These are phyloP conservation scores for Drosophila rubida DNA, from an alignment of 2,888 invertebrate genomes.

Conservation along the genomic window DNA sequence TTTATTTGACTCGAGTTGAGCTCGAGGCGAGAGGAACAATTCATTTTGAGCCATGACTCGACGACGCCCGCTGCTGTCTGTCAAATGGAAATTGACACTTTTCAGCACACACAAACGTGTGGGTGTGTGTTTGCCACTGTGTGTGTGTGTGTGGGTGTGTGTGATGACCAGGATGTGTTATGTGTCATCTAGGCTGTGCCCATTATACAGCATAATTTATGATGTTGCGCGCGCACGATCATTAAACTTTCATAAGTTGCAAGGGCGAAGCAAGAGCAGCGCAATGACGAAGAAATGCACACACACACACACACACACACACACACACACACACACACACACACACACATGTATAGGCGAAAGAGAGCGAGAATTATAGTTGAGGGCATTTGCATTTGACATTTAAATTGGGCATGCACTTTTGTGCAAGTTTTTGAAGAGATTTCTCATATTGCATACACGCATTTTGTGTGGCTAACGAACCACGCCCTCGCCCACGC, in stretches of 20 bases:
- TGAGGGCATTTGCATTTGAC: slow-evolving; percentile 60
- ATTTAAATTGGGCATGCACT: slow-evolving; percentile 63
- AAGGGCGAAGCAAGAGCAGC: neutral
- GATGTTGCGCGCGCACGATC: slow-evolving; percentile 52
- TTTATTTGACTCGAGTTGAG: slow-evolving; percentile 39
- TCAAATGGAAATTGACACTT: slow-evolving; percentile 59
- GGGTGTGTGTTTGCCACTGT: neutral
- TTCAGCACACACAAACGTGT: slow-evolving; percentile 23
- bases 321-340: slow-evolving; percentile 3
- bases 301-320: neutral
- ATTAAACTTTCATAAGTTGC: slow-evolving; percentile 56
- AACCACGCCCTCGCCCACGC: slow-evolving; percentile 6
- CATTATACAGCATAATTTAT: slow-evolving; percentile 51
- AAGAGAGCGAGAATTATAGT: slow-evolving; percentile 50
- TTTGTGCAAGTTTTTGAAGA: slow-evolving; percentile 59
- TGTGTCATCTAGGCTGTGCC: slow-evolving; percentile 45
- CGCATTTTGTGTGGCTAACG: slow-evolving; percentile 61
- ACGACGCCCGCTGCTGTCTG: slow-evolving; percentile 16
- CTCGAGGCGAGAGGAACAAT: slow-evolving; percentile 37
- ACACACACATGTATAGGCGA: neutral
- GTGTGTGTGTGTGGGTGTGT: slow-evolving; percentile 8
- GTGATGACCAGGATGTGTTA: slow-evolving; percentile 40
- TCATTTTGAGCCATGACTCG: slow-evolving; percentile 37
- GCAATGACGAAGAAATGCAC: neutral
- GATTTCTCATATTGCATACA: slow-evolving; percentile 61